Conservation (phyloP, 2,797 vertebrate genomes). For the Mormyrus hasselquistii region DNA sequence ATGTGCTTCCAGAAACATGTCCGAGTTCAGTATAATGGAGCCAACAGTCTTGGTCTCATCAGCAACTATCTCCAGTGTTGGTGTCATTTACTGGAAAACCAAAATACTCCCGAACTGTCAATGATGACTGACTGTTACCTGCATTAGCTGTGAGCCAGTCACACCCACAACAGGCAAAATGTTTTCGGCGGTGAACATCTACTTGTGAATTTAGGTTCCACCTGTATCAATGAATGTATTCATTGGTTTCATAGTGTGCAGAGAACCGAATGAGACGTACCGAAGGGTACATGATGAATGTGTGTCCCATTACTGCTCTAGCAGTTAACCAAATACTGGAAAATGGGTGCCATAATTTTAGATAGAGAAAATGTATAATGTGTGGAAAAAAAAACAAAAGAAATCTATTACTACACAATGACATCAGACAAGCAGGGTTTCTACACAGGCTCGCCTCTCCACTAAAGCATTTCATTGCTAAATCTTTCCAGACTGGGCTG, state of each 20-base stretch:
- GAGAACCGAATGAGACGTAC: background rate
- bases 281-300: background rate
- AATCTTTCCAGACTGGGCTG: conserved; percentile 49
- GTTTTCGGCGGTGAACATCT: background rate
- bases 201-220: background rate
- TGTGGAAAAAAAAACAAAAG: background rate
- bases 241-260: background rate
- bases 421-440: conserved; percentile 7
- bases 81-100: background rate
- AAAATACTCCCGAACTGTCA: background rate
- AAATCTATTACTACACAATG: background rate
- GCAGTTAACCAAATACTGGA: background rate
- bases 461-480: conserved; percentile 45
- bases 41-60: background rate
- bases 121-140: background rate
- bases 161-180: background rate
- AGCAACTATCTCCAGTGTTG: background rate
- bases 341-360: background rate
- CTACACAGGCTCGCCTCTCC: conserved; percentile 32
- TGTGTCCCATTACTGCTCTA: background rate
- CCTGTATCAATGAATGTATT: background rate
- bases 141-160: background rate
- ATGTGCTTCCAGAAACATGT: background rate
- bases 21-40: background rate
- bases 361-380: background rate